Conservation (phyloP, 23 tunicate genomes). For the Styela clava region DNA sequence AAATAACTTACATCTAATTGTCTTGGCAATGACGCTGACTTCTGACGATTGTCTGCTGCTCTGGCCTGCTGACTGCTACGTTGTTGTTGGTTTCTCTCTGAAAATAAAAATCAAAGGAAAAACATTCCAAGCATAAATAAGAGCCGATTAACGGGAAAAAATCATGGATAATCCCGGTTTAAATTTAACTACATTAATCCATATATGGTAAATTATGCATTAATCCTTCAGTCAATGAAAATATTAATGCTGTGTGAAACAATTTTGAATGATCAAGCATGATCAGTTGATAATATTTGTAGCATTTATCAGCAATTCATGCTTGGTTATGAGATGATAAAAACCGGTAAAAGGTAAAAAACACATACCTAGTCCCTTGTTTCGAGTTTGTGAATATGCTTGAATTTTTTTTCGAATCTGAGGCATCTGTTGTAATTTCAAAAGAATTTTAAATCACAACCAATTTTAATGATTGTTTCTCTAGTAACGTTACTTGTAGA, state of each 20-base stretch:
- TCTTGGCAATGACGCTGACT: constrained; percentile 19
- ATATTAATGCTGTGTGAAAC: too few relatives aligned
- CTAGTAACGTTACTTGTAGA: too few relatives aligned
- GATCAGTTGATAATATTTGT: too few relatives aligned
- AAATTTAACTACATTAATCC: background rate
- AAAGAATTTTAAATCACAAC: too few relatives aligned
- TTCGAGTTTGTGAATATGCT: background rate
- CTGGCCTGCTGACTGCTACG: background rate
- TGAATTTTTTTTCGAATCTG: constrained; percentile 17
- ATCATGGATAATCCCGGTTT: background rate
- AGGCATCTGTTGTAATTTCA: constrained; percentile 22
- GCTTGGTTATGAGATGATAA: too few relatives aligned
- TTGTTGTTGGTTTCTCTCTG: background rate
- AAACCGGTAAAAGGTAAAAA: too few relatives aligned
- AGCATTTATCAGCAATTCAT: too few relatives aligned
- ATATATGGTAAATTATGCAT: too few relatives aligned
- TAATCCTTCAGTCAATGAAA: too few relatives aligned
- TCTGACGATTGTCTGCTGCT: constrained; percentile 2
- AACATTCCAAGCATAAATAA: background rate
- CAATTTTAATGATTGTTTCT: too few relatives aligned
- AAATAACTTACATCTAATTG: constrained; percentile 1
- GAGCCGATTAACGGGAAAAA: background rate
- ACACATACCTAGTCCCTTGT: too few relatives aligned
- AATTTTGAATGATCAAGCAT: too few relatives aligned
- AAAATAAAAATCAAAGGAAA: background rate